Evolutionary conservation across 2,113 vertebrate genomes (phyloP).

Genomic region (Onychostruthus taczanowskii): DNA sequence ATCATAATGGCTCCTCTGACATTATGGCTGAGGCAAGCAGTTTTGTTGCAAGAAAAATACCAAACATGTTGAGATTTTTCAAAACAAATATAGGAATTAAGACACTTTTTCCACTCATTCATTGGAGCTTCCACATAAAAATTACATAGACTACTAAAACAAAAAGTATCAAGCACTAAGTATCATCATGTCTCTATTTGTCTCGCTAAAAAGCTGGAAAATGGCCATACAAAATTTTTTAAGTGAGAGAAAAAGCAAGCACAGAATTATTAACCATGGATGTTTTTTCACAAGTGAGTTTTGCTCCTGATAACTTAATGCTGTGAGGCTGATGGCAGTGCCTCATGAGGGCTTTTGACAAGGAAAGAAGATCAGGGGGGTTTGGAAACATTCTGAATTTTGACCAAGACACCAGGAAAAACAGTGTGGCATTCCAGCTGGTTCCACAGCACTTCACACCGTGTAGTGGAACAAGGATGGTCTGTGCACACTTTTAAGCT

Average conservation of each 20-base stretch:
- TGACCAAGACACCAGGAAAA: neutral
- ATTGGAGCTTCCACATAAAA: neutral
- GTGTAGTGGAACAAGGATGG: neutral
- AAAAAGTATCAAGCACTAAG: neutral
- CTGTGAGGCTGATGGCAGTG: accelerated
- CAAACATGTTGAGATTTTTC: neutral
- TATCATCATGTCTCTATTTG: neutral
- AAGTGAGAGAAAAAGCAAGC: neutral
- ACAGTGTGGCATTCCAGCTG: neutral
- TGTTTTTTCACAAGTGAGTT: neutral
- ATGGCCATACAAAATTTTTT: neutral
- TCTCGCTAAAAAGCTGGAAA: neutral
- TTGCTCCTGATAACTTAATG: neutral
- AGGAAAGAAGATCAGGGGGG: neutral
- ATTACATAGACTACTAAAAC: neutral
- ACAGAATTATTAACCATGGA: neutral
- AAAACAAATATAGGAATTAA: neutral
- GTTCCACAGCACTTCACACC: neutral
- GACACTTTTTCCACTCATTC: neutral
- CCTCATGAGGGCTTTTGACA: neutral
- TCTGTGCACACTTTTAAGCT: neutral
- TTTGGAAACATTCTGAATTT: neutral
- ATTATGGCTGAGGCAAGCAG: neutral
- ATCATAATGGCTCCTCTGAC: neutral
- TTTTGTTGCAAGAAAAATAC: neutral